phyloP scores from a whole-genome alignment of 1,140 invertebrate genomes.

The Druon quercuslanigerum region DNA sequence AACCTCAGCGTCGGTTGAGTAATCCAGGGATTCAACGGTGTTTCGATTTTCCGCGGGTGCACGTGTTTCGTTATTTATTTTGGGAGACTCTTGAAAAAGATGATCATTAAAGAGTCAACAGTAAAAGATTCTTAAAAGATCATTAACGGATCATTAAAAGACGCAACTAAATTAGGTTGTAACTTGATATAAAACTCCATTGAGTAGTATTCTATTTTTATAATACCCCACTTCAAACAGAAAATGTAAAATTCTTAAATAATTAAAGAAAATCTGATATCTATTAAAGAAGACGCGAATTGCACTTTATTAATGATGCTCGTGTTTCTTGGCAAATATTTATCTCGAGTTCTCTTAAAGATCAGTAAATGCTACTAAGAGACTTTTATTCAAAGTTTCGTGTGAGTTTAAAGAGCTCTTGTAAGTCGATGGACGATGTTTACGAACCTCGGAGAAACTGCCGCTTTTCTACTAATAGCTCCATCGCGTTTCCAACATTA shows the following conservation, averaged over 20 bases:
- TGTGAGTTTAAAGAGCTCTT: constrained; percentile 32
- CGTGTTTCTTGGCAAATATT: not conserved
- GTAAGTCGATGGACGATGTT: constrained; percentile 37
- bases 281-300: not conserved
- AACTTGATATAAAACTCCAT: too few species aligned
- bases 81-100: constrained; percentile 3
- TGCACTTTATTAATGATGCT: not conserved
- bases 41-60: constrained; percentile 39
- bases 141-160: too few species aligned
- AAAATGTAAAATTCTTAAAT: not conserved
- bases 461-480: constrained; percentile 24
- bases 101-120: not conserved
- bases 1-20: constrained; percentile 59
- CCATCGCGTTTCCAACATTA: constrained; percentile 7
- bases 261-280: not conserved
- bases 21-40: constrained; percentile 47
- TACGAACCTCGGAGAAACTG: constrained; percentile 38
- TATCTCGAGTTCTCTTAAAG: not conserved
- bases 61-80: constrained; percentile 11
- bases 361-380: not conserved
- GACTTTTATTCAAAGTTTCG: not conserved
- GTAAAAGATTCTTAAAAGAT: too few species aligned
- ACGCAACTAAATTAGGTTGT: too few species aligned
- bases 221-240: not conserved
- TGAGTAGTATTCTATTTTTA: not conserved